Percentiles rank a stretch among this genome's conserved stretches.
These are phyloP conservation scores for Synergus itoensis DNA, from an alignment of 2,888 invertebrate genomes.

Conservation along the genomic window DNA sequence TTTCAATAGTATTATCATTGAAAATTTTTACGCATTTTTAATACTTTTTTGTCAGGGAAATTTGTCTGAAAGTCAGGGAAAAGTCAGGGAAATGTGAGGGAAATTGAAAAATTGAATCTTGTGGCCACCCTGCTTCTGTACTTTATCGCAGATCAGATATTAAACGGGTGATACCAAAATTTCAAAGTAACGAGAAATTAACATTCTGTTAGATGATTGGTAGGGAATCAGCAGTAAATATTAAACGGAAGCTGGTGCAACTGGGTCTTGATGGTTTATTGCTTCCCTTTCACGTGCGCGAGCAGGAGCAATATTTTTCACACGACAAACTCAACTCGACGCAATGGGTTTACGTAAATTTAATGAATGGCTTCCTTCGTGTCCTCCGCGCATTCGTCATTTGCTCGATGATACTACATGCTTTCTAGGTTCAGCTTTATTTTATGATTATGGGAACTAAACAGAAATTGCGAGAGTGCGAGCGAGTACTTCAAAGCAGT, in stretches of 20 bases:
- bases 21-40: too few species aligned
- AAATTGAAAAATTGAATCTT: too few species aligned
- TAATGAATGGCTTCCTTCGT: conserved; percentile 18
- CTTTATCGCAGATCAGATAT: too few species aligned
- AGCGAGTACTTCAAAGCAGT: conserved; percentile 22
- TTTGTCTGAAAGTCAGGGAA: too few species aligned
- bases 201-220: background rate
- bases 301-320: conserved; percentile 4
- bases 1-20: too few species aligned
- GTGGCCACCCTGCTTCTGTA: too few species aligned
- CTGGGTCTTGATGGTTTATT: background rate
- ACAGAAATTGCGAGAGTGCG: background rate
- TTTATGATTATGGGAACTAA: conserved; percentile 7
- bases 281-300: background rate
- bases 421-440: background rate
- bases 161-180: too few species aligned
- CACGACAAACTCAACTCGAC: conserved; percentile 3
- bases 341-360: background rate
- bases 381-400: conserved; percentile 13
- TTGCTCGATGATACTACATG: conserved; percentile 10
- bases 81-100: too few species aligned
- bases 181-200: background rate
- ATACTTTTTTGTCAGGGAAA: too few species aligned
- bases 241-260: background rate
- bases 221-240: background rate